Percentiles rank a stretch among this genome's conserved stretches.
Evolutionary conservation across 1,140 invertebrate genomes (phyloP).

Genomic region (Geopemphigus sp.): DNA sequence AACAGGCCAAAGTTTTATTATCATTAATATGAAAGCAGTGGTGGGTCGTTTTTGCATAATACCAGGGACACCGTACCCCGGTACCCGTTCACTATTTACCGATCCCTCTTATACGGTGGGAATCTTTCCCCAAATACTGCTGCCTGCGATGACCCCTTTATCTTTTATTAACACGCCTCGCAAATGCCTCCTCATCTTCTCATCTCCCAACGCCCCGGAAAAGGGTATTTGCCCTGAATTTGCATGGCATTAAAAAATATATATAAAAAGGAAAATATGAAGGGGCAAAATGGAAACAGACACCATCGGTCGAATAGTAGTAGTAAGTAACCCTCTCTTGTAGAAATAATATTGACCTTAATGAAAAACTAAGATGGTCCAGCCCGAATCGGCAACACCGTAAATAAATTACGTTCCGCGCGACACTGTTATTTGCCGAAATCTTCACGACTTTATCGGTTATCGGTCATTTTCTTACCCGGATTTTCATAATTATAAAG

Average conservation of each 20-base stretch:
- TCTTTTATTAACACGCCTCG: slow-evolving; percentile 47
- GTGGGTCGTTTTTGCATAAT: slow-evolving; percentile 40
- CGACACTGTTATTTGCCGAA: neutral
- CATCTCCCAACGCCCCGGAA: no score
- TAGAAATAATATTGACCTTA: slow-evolving; percentile 28
- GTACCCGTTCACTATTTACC: neutral
- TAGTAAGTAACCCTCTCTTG: neutral
- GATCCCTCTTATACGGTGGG: no score
- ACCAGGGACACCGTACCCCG: neutral
- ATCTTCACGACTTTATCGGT: neutral
- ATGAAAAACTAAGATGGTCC: slow-evolving; percentile 32
- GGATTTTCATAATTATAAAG: no score
- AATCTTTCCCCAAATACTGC: slow-evolving; percentile 24
- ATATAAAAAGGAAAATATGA: slow-evolving; percentile 10
- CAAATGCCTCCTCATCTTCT: slow-evolving; percentile 22
- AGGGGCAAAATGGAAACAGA: neutral
- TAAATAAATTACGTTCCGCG: slow-evolving; percentile 39
- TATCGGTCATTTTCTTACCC: neutral
- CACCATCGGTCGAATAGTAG: neutral
- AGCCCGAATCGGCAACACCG: neutral
- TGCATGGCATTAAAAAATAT: slow-evolving; percentile 42
- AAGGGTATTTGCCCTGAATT: slow-evolving; percentile 15
- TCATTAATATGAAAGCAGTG: slow-evolving; percentile 39
- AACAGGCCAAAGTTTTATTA: slow-evolving; percentile 48
- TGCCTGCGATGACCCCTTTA: slow-evolving; percentile 26